Base-by-base conservation (phyloP, 2,797 vertebrate genomes). In the Scolopax rusticola region DNA sequence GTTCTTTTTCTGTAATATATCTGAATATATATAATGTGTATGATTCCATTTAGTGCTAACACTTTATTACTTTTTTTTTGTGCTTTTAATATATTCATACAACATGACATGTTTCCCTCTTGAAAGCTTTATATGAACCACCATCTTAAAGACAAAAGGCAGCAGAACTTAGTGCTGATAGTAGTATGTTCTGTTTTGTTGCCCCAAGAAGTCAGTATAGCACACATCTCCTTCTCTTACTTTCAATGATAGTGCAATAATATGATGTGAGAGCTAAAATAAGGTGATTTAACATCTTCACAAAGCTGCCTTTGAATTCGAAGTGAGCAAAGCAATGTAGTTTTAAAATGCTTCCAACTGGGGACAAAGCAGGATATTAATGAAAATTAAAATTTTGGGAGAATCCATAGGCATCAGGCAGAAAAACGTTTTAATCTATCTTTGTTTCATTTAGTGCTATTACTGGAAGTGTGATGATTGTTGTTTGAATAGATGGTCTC, bases 1-100 rank as follows among this genome's bases (percentile, higher is more conserved):
- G n/a, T 60, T 5, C 16, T 65, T 82, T 54, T 53, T 71, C 25
- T 81, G 41, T 61, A 51, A 25, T 63, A 17, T 18, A n/a, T 9
- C 41, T 75, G 20, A 7, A 10, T 36, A 0, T 16, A 11, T 36
- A 40, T 30, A 14, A 23, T 74, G 12, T 7, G 2, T 60, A 0
- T 23, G 32, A 86, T 81, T 80, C 14, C 2, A 15, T 51, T 57
- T 71, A 68, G 15, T 67, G 15, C 11, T 30, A 45, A 41, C 16
- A 6, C 23, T 54, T 38, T 0, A 25, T 15, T 57, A 48, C 15
- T 7, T 85, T 86, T 83, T 86, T 48, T 27, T 65, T 30, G 6
- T 47, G 17, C n/a, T 41, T 0, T 57, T 71, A 50, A 27, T 27
- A n/a, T 7, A 59, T 13, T 4, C 4, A 1, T 40, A 20, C 57